Base-by-base conservation (phyloP, 1,140 invertebrate genomes). In the Matsumurasca onukii region DNA sequence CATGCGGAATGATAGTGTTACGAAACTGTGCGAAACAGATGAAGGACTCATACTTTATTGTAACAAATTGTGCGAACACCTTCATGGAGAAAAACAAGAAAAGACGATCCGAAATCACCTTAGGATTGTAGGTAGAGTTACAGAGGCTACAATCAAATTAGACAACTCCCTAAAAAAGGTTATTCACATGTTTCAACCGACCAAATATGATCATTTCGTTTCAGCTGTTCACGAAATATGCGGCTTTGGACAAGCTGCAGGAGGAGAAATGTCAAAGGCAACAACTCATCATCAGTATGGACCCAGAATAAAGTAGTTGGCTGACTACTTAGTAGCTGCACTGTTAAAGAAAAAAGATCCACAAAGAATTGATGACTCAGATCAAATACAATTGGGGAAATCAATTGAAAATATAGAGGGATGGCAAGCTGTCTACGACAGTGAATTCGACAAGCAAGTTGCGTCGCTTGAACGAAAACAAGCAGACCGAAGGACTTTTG, bases 231-330 rank as follows among this genome's bases (percentile, higher is more conserved):
- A 65, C 9, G 13, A 3, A 17, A 65, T 65, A 3, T 65, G 63
- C 20, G 63, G 63, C 17, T 65, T 52, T 65, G 63, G 63, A 3
- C 12, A 30, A 25, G 63, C 30, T 15, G 63, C 31, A 65, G 63
- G 63, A 31, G 63, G 31, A 2, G 31, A 31, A 24, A 39, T 39
- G 30, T 20, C 5, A 24, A 39, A 31, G 45, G n/a, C n/a, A n/a
- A n/a, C n/a, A n/a, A n/a, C n/a, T n/a, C 63, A 29, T 12, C 63
- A 65, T 20, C 63, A 65, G 20, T 65, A 65, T 39, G 63, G 63
- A 3, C n/a, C 63, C 63, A 31, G 20, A 13, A 17, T 65, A 9
- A 65, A 39, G 20, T 29, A 65, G 13, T 2, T 65, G 15, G 9
- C 22, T 12, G 39, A 3, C 29, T 25, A 65, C n/a, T 3, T 51